Conservation (phyloP, 1,140 invertebrate species). For the Heliconius nattereri region DNA sequence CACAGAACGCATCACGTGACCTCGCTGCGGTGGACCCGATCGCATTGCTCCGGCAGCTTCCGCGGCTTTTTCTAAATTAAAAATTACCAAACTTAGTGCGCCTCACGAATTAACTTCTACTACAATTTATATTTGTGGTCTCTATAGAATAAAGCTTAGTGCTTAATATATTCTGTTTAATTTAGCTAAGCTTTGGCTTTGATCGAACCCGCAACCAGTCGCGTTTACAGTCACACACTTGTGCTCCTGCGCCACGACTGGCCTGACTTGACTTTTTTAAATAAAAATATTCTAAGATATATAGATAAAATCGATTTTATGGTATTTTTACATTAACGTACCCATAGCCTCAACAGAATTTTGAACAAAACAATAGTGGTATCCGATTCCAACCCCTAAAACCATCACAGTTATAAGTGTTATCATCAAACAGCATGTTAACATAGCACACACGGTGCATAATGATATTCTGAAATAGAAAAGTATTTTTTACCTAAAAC, state of each 20-base stretch:
- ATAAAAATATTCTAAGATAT: too few relatives aligned
- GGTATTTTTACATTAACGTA: slow-evolving; percentile 28
- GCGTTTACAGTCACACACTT: too few relatives aligned
- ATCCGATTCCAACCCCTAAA: slow-evolving; percentile 66
- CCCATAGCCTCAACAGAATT: slow-evolving; percentile 66
- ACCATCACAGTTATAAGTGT: slow-evolving; percentile 64
- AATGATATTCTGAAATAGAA: slow-evolving; percentile 60
- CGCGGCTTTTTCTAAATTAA: slow-evolving; percentile 56
- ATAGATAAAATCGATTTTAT: too few relatives aligned
- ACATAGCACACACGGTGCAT: slow-evolving; percentile 70
- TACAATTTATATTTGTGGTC: too few relatives aligned
- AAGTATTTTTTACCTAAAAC: slow-evolving; percentile 1
- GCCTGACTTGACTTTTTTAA: too few relatives aligned
- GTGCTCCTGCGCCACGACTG: too few relatives aligned
- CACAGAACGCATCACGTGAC: slow-evolving; percentile 54
- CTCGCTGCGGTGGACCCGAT: slow-evolving; percentile 41
- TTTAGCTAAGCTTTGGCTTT: too few relatives aligned
- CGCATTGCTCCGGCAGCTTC: slow-evolving; percentile 56
- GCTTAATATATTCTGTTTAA: too few relatives aligned
- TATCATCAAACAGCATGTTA: slow-evolving; percentile 64
- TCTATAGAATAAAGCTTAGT: too few relatives aligned
- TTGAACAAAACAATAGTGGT: slow-evolving; percentile 68
- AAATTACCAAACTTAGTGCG: neutral
- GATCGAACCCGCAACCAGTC: too few relatives aligned
- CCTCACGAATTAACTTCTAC: neutral